These are phyloP conservation scores for Melitaea athalia DNA, from an alignment of 2,888 invertebrate genomes.

Conservation along the genomic window DNA sequence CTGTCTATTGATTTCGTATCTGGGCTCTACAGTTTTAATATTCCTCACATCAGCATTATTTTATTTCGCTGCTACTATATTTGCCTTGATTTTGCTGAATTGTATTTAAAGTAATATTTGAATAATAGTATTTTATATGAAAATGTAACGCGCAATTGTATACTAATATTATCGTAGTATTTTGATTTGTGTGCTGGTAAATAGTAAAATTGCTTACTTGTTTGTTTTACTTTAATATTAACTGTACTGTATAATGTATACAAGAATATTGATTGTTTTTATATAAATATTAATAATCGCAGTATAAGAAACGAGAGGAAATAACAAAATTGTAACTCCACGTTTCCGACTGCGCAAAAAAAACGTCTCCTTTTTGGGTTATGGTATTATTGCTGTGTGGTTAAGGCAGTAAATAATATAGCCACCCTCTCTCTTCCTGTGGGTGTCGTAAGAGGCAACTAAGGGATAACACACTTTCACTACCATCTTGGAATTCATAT, in stretches of 20 bases:
- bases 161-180: background rate
- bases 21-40: constrained; percentile 74
- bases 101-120: constrained; percentile 7
- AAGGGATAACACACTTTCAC: too few relatives aligned
- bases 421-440: too few relatives aligned
- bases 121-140: background rate
- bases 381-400: too few relatives aligned
- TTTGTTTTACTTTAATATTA: too few relatives aligned
- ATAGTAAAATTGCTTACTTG: background rate
- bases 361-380: too few relatives aligned
- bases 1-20: constrained; percentile 65
- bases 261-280: background rate
- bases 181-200: background rate
- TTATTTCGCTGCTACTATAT: constrained; percentile 49
- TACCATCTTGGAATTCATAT: too few relatives aligned
- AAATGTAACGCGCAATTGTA: background rate
- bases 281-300: background rate
- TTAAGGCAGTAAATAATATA: too few relatives aligned
- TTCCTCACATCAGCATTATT: constrained; percentile 78
- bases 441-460: too few relatives aligned
- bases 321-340: too few relatives aligned
- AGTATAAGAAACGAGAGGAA: background rate
- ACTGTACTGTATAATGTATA: too few relatives aligned
- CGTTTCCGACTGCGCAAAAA: too few relatives aligned
- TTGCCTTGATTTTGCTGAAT: constrained; percentile 20